A percentile compares a stretch with the other conserved stretches of the same genome.
phyloP scores from a whole-genome alignment of 2,888 invertebrate genomes.

The Clusia tigrina region DNA sequence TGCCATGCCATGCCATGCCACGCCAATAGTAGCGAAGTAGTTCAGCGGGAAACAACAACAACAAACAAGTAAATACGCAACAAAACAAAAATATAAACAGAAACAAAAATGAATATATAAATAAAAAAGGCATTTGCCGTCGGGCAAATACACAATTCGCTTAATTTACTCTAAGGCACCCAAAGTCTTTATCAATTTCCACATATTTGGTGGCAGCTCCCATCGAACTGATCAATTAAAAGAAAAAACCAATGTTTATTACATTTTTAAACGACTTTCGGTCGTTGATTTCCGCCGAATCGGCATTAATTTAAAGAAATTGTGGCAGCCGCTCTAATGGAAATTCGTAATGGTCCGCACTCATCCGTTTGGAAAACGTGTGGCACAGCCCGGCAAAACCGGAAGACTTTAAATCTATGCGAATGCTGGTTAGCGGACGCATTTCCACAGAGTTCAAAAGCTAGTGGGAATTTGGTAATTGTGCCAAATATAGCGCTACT shows the following conservation, averaged over 20 bases:
- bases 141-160: background rate
- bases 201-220: background rate
- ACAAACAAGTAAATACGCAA: background rate
- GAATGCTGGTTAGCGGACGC: too few relatives aligned
- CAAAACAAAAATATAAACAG: constrained; percentile 1
- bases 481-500: too few relatives aligned
- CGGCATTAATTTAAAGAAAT: background rate
- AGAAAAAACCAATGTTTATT: background rate
- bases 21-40: background rate
- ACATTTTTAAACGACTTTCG: background rate
- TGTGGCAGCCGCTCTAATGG: background rate
- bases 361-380: background rate
- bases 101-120: background rate
- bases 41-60: background rate
- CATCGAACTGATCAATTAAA: background rate
- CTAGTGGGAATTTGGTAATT: too few relatives aligned
- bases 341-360: background rate
- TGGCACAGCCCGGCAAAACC: too few relatives aligned
- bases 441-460: too few relatives aligned
- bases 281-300: background rate
- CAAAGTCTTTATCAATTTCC: too few relatives aligned
- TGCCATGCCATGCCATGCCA: background rate
- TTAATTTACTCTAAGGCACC: background rate
- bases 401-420: too few relatives aligned
- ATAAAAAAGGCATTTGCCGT: background rate